Evolutionary conservation across 2,888 invertebrate species (phyloP), one percentile per base, ranked within the genome.

Genomic region (Cerastoderma edule): DNA sequence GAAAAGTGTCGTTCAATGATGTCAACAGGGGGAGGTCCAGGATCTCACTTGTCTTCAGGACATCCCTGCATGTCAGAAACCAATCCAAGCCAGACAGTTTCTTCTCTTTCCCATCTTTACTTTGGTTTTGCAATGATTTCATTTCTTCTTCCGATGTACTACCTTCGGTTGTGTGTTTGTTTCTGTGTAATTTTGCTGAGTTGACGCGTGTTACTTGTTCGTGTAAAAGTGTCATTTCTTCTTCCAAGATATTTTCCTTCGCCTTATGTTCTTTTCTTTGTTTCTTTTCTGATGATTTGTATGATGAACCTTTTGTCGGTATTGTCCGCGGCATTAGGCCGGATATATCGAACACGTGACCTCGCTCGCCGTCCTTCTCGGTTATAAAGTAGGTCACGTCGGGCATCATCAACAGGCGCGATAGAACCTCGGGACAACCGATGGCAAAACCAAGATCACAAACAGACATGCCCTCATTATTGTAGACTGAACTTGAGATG

Each of bases 11-110:
- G 74, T 57, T 89, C 89, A 6, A 92, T 83, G 46, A 87, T 80
- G 44, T 76, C 77, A 28, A 92, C 77, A 0, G 91, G 90, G 39
- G 85, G 82, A 91, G 81, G 67, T 90, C 89, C 6, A 92, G 80
- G 22, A 91, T 86, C n/a, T 81, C 73, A 0, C 87, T 80, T 0
- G 91, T 89, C 27, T 78, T 65, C 27, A 85, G 76, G 6, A 84
- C 83, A 33, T 85, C 83, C 2, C 79, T 71, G 30, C 83, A 67
- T 0, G 83, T 72, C n/a, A 88, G 78, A n/a, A 91, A 83, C 68
- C 86, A 84, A 57, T 90, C 89, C 27, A 91, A 64, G 33, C 84
- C 88, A 5, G 90, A 89, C 4, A 80, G 30, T 22, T 53, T 60
- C 24, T 60, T 60, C 2, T 24, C 16, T 19, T 50, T 53, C 1